These are phyloP conservation scores for Sipha maydis DNA, from an alignment of 2,888 invertebrate species.

Conservation along the genomic window DNA sequence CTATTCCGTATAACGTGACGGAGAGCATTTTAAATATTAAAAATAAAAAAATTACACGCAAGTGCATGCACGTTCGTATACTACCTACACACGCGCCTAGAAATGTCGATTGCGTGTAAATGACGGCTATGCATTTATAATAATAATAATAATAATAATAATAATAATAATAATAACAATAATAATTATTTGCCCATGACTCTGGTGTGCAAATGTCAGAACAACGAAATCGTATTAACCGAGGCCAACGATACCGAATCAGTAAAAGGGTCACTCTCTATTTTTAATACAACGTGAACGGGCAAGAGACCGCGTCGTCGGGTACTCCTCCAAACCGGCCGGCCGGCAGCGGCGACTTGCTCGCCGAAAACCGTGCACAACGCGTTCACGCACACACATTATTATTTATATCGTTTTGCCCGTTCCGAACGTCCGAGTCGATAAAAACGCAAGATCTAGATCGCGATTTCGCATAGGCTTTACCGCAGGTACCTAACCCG, in stretches of 20 bases:
- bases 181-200: not conserved
- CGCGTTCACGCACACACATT: not conserved
- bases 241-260: constrained; percentile 3
- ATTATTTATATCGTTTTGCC: not conserved
- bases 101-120: no score
- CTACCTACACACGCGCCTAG: no score
- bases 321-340: not conserved
- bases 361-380: not conserved
- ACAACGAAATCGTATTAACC: not conserved
- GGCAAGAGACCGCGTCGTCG: no score
- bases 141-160: no score
- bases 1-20: no score
- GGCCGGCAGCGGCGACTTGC: not conserved
- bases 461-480: not conserved
- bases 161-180: no score
- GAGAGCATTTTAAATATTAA: no score
- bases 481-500: no score
- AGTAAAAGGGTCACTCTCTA: constrained; percentile 24
- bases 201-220: not conserved
- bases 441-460: not conserved
- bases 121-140: no score
- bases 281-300: constrained; percentile 23
- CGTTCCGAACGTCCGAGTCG: not conserved
- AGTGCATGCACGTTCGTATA: no score
- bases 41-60: no score